phyloP scores from a whole-genome alignment of 2,113 vertebrate species.

The Trogon surrucura region DNA sequence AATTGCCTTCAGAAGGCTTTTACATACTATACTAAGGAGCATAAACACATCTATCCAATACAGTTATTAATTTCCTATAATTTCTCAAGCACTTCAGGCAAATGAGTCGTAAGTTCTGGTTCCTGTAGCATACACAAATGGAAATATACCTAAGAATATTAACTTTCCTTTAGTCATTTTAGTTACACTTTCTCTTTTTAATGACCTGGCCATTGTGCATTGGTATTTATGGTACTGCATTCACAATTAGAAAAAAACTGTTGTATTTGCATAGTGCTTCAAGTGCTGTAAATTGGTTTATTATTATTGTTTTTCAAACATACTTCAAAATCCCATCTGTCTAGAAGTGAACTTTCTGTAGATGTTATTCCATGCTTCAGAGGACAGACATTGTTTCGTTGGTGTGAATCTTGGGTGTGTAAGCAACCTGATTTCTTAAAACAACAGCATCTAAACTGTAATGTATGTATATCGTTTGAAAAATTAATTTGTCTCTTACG shows the following conservation, averaged over 20 bases:
- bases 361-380: not conserved
- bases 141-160: not conserved
- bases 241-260: not conserved
- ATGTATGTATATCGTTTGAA: not conserved
- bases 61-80: not conserved
- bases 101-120: not conserved
- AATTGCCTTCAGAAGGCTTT: not conserved
- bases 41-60: not conserved
- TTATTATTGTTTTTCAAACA: not conserved
- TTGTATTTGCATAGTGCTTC: not conserved
- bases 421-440: not conserved
- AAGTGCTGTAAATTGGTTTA: not conserved
- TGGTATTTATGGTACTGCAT: not conserved
- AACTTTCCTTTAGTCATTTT: not conserved
- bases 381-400: not conserved
- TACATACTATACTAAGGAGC: not conserved
- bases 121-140: not conserved
- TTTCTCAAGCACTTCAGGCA: not conserved
- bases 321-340: not conserved
- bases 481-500: not conserved
- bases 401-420: accelerated
- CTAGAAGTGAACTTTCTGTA: not conserved
- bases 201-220: not conserved
- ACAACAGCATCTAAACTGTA: not conserved
- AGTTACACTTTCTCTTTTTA: not conserved